A percentile compares a stretch with the other conserved stretches of the same genome.
Conservation (phyloP, 2,113 vertebrate genomes). For the Erythrocebus patas region DNA sequence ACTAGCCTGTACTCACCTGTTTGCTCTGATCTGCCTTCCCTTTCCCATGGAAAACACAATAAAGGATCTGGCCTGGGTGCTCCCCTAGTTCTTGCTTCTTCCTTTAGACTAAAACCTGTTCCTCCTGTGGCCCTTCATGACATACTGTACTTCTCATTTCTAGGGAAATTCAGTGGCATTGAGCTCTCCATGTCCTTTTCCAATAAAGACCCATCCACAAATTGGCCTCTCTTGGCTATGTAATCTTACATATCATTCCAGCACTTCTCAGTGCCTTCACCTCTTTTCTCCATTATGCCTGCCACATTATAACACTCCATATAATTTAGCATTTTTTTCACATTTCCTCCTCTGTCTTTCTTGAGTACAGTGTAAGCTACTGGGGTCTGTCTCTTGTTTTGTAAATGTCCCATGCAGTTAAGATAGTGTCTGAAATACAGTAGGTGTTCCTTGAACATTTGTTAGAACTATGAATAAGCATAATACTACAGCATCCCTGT, state of each 20-base stretch:
- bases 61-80: not conserved
- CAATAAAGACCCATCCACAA: not conserved
- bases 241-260: not conserved
- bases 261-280: not conserved
- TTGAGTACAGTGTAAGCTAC: not conserved
- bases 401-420: not conserved
- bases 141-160: not conserved
- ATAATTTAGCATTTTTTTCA: not conserved
- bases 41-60: not conserved
- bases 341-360: not conserved
- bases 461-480: not conserved
- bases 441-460: not conserved
- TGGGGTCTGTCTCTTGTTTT: not conserved
- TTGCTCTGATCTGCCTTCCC: not conserved
- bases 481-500: not conserved
- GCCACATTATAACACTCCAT: not conserved
- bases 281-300: not conserved
- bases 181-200: not conserved
- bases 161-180: not conserved
- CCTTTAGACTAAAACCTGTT: not conserved
- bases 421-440: not conserved
- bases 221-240: not conserved
- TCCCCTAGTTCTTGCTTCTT: not conserved
- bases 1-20: not conserved
- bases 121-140: not conserved